Percentiles rank a stretch among this genome's conserved stretches.
phyloP scores from a whole-genome alignment of 2,797 vertebrate genomes.

The Parambassis ranga region DNA sequence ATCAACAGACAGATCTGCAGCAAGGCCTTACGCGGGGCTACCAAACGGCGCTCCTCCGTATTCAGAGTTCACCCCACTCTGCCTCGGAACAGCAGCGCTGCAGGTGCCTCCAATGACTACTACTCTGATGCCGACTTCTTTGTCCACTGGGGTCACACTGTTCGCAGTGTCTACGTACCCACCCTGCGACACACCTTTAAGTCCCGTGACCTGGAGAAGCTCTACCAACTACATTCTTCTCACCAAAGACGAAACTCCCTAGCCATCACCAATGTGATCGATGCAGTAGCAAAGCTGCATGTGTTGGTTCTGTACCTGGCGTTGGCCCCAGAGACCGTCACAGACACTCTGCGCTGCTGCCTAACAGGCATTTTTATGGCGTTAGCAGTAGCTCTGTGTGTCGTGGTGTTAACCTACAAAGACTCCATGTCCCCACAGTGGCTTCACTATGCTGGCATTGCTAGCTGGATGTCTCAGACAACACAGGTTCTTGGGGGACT shows the following conservation, averaged over 20 bases:
- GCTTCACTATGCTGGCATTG: slow-evolving; percentile 77
- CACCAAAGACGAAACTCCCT: slow-evolving; percentile 80
- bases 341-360: slow-evolving; percentile 58
- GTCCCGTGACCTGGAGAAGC: slow-evolving; percentile 78
- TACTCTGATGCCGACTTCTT: slow-evolving; percentile 79
- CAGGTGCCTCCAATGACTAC: slow-evolving; percentile 29
- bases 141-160: slow-evolving; percentile 67
- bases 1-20: slow-evolving; percentile 81
- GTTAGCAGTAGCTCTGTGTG: slow-evolving; percentile 64
- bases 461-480: slow-evolving; percentile 81
- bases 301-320: slow-evolving; percentile 77
- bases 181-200: slow-evolving; percentile 80
- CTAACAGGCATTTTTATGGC: slow-evolving; percentile 76
- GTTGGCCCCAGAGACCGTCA: slow-evolving; percentile 57
- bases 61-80: slow-evolving; percentile 68
- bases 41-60: slow-evolving; percentile 73
- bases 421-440: slow-evolving; percentile 73
- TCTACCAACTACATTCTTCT: slow-evolving; percentile 82
- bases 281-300: slow-evolving; percentile 78
- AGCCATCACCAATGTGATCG: slow-evolving; percentile 77
- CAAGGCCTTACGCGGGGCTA: slow-evolving; percentile 72
- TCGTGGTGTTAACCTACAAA: slow-evolving; percentile 73
- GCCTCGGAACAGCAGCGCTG: slow-evolving; percentile 9
- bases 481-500: slow-evolving; percentile 77
- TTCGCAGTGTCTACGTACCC: slow-evolving; percentile 73